Evolutionary conservation across 1,140 invertebrate genomes (phyloP), one percentile per base, ranked within the genome.

Genomic region (Heliconius hewitsoni): DNA sequence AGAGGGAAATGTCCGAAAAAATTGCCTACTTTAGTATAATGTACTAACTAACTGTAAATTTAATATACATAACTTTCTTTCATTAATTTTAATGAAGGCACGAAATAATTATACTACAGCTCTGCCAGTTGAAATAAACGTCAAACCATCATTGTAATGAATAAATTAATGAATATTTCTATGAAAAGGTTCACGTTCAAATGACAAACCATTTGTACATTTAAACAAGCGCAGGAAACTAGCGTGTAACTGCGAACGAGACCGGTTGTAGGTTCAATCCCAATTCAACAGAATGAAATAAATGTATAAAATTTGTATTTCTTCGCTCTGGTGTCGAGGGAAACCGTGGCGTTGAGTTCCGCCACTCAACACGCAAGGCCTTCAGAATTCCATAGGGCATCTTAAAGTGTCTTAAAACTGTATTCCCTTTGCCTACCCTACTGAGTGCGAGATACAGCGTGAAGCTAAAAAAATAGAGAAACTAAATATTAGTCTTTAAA

Each of bases 21-120:
- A 66, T 27, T 66, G 60, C 23, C 60, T 66, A 66, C 60, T 60
- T 60, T n/a, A 23, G 55, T 60, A 60, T 60, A 27, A 60, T 30
- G 1, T 46, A 46, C 42, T 46, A 66, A 66, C 23, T 30, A 66
- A 66, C 60, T 66, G 60, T 66, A 66, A 27, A 27, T 66, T 27
- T 66, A 66, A 66, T 66, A 66, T 66, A 66, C 60, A 27, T 30
- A 66, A 66, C 60, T 66, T 66, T 66, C 60, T 30, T 66, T 66
- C 60, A 66, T 66, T 66, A 66, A 30, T 66, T 66, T 66, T 66
- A 66, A 66, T 66, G 60, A 66, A 66, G 23, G 60, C 23, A 27
- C 60, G 60, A 66, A 66, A 66, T 66, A 66, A 66, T 66, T 66
- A 66, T 30, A 27, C 23, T 30, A 30, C 23, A 30, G 4, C 11